A percentile compares a stretch with the other conserved stretches of the same genome.
Conservation (phyloP, 2,888 invertebrate species). For the Silvanus unidentatus region DNA sequence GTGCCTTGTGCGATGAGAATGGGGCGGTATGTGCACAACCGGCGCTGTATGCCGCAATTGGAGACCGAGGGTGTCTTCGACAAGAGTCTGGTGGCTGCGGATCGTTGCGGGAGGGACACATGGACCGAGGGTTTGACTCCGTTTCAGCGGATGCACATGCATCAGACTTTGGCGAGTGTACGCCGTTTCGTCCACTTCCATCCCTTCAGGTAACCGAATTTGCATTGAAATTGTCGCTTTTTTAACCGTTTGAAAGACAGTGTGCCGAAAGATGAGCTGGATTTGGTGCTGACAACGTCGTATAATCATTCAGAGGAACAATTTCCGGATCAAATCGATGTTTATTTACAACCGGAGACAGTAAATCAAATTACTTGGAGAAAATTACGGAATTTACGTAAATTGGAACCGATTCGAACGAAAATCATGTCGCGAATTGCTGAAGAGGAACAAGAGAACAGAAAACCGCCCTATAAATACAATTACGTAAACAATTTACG, state of each 20-base stretch:
- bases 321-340: slow-evolving; percentile 60
- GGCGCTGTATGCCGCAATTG: slow-evolving; percentile 44
- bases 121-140: slow-evolving; percentile 44
- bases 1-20: background rate
- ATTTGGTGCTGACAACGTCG: slow-evolving; percentile 59
- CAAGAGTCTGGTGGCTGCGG: slow-evolving; percentile 26
- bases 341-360: slow-evolving; percentile 64
- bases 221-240: slow-evolving; percentile 1
- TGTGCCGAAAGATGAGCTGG: slow-evolving; percentile 62
- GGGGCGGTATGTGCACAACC: slow-evolving; percentile 22
- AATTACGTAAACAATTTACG: slow-evolving; percentile 30
- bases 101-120: slow-evolving; percentile 34
- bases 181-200: slow-evolving; percentile 47
- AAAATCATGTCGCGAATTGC: slow-evolving; percentile 1
- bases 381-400: slow-evolving; percentile 51
- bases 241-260: too few relatives aligned
- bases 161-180: slow-evolving; percentile 52
- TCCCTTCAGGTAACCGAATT: slow-evolving; percentile 31
- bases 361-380: slow-evolving; percentile 59
- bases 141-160: slow-evolving; percentile 48
- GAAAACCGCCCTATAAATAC: slow-evolving; percentile 28
- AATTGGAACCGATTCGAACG: background rate
- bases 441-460: slow-evolving; percentile 4
- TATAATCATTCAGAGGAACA: slow-evolving; percentile 62
- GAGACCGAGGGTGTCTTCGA: slow-evolving; percentile 47